These are phyloP conservation scores for Capitulum mitella DNA, from an alignment of 2,888 invertebrate genomes.

Conservation along the genomic window DNA sequence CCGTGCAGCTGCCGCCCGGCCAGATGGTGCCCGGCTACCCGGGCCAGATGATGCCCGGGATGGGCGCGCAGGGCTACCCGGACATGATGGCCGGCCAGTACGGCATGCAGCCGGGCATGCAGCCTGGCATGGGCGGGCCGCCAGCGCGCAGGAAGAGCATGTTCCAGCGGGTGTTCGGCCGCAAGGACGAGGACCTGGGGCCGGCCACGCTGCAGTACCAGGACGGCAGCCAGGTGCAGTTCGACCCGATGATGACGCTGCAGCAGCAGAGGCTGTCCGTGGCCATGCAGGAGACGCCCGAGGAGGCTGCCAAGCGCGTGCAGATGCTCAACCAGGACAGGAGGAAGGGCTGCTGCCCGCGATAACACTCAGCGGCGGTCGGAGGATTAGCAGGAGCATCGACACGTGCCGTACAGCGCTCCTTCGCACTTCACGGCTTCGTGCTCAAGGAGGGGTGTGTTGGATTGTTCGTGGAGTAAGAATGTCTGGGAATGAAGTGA, in stretches of 20 bases:
- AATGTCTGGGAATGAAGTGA: no score
- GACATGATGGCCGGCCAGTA: no score
- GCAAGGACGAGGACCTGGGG: neutral
- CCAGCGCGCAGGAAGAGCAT: neutral
- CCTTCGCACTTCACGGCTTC: no score
- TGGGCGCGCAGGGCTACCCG: no score
- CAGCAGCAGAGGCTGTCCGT: conserved; percentile 29
- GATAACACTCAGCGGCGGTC: no score
- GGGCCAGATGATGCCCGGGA: neutral
- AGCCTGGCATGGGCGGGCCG: neutral
- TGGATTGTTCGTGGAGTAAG: no score
- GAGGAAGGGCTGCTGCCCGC: neutral
- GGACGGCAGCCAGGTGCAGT: neutral
- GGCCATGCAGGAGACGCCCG: conserved; percentile 18
- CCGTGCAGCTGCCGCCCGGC: neutral
- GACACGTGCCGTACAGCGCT: no score
- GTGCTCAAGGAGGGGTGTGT: no score
- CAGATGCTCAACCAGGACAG: conserved; percentile 11
- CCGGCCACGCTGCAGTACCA: neutral
- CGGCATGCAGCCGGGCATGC: neutral
- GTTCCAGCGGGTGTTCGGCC: conserved; percentile 5
- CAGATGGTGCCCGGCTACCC: neutral
- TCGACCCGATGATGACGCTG: conserved; percentile 17
- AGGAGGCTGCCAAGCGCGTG: neutral
- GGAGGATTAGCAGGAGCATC: no score